A percentile compares a stretch with the other conserved stretches of the same genome.
Evolutionary conservation across 23 tunicate species (phyloP).

Genomic region (Styela plicata): DNA sequence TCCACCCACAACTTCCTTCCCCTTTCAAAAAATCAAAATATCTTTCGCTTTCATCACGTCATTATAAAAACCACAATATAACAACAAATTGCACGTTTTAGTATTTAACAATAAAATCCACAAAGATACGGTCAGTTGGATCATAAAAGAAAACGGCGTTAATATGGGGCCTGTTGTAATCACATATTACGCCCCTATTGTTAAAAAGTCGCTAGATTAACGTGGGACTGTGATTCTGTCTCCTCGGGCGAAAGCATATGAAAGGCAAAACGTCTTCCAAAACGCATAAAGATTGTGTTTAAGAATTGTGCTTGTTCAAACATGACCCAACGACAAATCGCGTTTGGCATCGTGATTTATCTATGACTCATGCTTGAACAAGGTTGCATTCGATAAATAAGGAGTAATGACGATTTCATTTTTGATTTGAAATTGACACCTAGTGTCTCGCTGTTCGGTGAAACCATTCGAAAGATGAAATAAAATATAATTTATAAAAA

Average conservation of each 20-base stretch:
- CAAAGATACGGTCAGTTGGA: neutral
- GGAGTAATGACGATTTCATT: neutral
- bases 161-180: neutral
- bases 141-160: neutral
- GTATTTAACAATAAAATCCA: neutral
- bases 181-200: neutral
- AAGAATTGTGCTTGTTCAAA: neutral
- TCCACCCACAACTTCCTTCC: too few species aligned
- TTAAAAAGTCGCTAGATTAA: neutral
- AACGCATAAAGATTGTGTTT: neutral
- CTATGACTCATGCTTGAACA: neutral
- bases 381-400: neutral
- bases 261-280: neutral
- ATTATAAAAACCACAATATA: neutral
- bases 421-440: neutral
- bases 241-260: neutral
- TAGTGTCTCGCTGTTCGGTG: neutral
- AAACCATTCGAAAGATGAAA: neutral
- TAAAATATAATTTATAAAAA: too few species aligned
- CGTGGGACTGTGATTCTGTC: neutral
- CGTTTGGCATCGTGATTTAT: neutral
- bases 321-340: neutral
- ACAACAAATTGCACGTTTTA: neutral
- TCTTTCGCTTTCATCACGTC: neutral
- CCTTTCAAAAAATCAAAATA: too few species aligned